Base-by-base conservation (phyloP, 1,140 invertebrate genomes). In the Drosophila athabasca region DNA sequence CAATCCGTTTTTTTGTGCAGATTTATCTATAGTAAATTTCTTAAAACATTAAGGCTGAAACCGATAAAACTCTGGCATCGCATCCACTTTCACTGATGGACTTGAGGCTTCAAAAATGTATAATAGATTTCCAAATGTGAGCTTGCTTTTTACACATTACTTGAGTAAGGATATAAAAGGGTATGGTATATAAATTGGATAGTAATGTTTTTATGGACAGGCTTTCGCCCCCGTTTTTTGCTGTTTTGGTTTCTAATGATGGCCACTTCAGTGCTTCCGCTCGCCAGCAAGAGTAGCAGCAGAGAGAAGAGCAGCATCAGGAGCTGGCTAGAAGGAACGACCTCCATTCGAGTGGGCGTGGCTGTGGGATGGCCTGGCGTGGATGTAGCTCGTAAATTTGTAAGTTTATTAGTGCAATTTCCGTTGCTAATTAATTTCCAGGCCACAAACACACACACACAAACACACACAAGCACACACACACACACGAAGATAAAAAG, bases 351-450 rank as follows among this genome's bases (percentile, higher is more conserved):
- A 44, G 55, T 48, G 48, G 54, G 76, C 55, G 57, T 61, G 51
- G 46, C 54, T 24, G 35, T 6, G 62, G 46, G 49, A 57, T 62
- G 76, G 52, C 31, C 73, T 88, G 83, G 80, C 80, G 70, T 84
- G 84, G 77, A 84, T 79, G 76, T 66, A 71, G 84, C 84, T 89
- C 84, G 84, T 89, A 89, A 89, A 89, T 84, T 89, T 89, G 84
- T 89, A 81, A 89, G 84, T 89, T 89, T 89, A 89, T 89, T 89
- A 89, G 84, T 67, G 84, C 80, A 89, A 89, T 89, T 89, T 89
- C 84, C 85, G 84, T 84, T 89, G 80, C 79, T 88, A 89, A 89
- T 89, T 89, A 89, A 89, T 89, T 89, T 83, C 70, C 80, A 89
- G 76, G 64, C 83, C 57, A 80, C 80, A 72, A 65, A 75, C 74